These are phyloP conservation scores for Amiota minor DNA, from an alignment of 2,888 invertebrate genomes.

Conservation along the genomic window DNA sequence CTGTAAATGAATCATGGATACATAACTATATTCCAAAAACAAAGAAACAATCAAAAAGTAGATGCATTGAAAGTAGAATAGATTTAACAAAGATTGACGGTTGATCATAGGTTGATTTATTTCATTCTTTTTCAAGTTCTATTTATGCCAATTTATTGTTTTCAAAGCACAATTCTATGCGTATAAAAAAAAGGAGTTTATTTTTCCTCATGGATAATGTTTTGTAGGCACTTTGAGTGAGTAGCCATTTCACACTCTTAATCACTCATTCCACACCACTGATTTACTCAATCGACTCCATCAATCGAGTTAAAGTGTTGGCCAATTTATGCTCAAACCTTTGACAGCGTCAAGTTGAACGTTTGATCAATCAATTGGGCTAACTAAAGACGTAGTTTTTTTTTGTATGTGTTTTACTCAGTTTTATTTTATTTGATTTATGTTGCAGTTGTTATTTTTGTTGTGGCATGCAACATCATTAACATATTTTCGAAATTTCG, in stretches of 20 bases:
- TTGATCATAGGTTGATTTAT: too few relatives aligned
- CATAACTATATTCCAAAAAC: too few relatives aligned
- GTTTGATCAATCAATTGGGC: slow-evolving; percentile 14
- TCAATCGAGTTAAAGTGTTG: slow-evolving; percentile 15
- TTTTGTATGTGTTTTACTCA: neutral
- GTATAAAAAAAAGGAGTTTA: neutral
- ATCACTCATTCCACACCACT: neutral
- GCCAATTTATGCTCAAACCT: slow-evolving; percentile 1
- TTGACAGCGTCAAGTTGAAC: slow-evolving; percentile 10
- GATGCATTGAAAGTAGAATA: too few relatives aligned
- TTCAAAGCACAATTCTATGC: neutral
- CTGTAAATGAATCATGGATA: too few relatives aligned
- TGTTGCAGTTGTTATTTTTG: neutral
- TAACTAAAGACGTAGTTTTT: neutral
- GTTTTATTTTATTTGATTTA: neutral
- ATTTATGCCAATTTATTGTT: neutral
- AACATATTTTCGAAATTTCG: too few relatives aligned
- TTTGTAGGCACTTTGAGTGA: neutral
- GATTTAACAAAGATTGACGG: too few relatives aligned
- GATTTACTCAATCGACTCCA: neutral
- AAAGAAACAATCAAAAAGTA: too few relatives aligned
- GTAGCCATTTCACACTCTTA: too few relatives aligned
- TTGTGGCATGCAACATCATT: neutral
- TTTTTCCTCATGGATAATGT: slow-evolving; percentile 10
- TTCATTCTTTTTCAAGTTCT: neutral